Percentiles rank a stretch among this genome's conserved stretches.
Evolutionary conservation across 92 coral and sea anemone genomes (phyloP).

Genomic region (Bergia sp.): DNA sequence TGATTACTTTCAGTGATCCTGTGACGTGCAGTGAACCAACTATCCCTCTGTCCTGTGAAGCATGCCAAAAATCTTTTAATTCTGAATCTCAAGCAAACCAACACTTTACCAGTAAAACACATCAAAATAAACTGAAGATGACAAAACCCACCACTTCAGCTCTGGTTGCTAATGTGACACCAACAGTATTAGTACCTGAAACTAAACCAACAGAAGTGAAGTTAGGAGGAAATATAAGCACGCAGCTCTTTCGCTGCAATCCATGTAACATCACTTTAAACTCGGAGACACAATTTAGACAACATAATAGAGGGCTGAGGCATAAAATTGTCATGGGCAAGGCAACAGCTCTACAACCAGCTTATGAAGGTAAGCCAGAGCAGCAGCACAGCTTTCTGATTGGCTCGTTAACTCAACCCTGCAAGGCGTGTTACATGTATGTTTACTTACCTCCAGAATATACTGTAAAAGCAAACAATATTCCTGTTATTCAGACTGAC

Average conservation of each 20-base stretch:
- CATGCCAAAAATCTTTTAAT: slow-evolving; percentile 82
- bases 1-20: neutral
- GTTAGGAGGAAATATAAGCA: slow-evolving; percentile 61
- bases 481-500: neutral
- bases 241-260: slow-evolving; percentile 69
- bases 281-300: slow-evolving; percentile 78
- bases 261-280: slow-evolving; percentile 77
- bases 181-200: neutral
- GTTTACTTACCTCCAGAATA: too few species aligned
- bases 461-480: too few species aligned
- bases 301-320: slow-evolving; percentile 76
- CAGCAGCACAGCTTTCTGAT: slow-evolving; percentile 10
- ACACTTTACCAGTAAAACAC: slow-evolving; percentile 78
- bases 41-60: slow-evolving; percentile 48
- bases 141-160: neutral
- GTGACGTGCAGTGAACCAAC: neutral
- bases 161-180: neutral
- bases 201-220: slow-evolving; percentile 43
- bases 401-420: too few species aligned
- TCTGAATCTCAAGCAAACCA: slow-evolving; percentile 76
- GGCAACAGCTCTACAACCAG: slow-evolving; percentile 74
- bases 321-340: slow-evolving; percentile 83
- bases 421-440: too few species aligned
- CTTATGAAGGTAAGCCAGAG: slow-evolving; percentile 48
- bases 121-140: slow-evolving; percentile 41